Conservation (phyloP, 2,888 invertebrate species). For the Metopia argyrocephala region DNA sequence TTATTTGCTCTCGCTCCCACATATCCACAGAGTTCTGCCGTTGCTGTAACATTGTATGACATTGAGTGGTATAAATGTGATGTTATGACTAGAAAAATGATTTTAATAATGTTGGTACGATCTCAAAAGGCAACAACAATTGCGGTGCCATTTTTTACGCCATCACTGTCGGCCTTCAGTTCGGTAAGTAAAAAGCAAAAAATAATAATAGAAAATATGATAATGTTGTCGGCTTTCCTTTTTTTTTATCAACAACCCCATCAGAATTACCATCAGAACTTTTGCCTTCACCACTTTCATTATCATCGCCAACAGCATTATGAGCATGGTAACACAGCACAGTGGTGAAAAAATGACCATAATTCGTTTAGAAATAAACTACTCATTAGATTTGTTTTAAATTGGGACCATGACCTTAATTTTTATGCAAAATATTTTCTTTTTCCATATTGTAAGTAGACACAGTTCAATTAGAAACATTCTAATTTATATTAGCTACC, state of each 20-base stretch:
- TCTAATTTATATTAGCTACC: no score
- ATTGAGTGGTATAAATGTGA: slow-evolving; percentile 77
- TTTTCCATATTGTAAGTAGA: background rate
- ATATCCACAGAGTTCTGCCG: slow-evolving; percentile 71
- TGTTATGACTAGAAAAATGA: slow-evolving; percentile 73
- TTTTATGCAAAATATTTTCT: background rate
- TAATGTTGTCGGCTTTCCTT: background rate
- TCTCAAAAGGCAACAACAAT: slow-evolving; percentile 73
- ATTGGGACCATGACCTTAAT: background rate
- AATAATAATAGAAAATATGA: slow-evolving; percentile 20
- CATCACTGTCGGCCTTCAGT: slow-evolving; percentile 74
- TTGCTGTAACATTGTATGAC: slow-evolving; percentile 74
- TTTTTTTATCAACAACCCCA: background rate
- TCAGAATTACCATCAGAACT: background rate
- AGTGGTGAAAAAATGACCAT: background rate
- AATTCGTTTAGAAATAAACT: background rate
- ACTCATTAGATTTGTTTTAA: background rate
- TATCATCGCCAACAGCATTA: slow-evolving; percentile 16
- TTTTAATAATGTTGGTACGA: slow-evolving; percentile 76
- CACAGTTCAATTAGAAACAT: no score
- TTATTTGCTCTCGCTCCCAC: background rate
- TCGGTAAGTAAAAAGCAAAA: slow-evolving; percentile 69
- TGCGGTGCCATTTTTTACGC: slow-evolving; percentile 76
- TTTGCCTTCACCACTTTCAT: background rate
- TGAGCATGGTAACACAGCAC: slow-evolving; percentile 4